A percentile compares a stretch with the other conserved stretches of the same genome.
Evolutionary conservation across 2,797 vertebrate genomes (phyloP).

Genomic region (Mus minutoides): DNA sequence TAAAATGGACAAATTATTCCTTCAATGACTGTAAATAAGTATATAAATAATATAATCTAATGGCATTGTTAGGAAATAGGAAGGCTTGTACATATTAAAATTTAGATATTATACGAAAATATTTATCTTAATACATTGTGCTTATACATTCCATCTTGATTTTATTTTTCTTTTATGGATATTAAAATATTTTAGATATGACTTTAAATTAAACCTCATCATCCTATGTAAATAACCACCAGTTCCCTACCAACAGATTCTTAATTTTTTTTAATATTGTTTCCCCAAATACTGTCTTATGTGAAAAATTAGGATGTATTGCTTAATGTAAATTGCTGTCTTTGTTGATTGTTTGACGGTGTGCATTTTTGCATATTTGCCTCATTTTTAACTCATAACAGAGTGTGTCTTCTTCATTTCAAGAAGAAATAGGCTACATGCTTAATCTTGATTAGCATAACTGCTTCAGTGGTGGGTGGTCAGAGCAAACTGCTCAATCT

Average conservation of each 20-base stretch:
- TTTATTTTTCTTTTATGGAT: neutral
- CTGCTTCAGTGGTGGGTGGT: neutral
- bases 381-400: neutral
- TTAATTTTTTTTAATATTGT: neutral
- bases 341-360: neutral
- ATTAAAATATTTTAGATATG: neutral
- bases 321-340: neutral
- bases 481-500: neutral
- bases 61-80: neutral
- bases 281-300: neutral
- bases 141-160: neutral
- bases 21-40: neutral
- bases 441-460: neutral
- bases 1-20: conserved; percentile 5
- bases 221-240: conserved; percentile 17
- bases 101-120: neutral
- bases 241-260: neutral
- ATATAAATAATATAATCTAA: neutral
- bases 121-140: neutral
- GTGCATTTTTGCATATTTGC: neutral
- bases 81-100: neutral
- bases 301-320: conserved; percentile 1
- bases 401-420: neutral
- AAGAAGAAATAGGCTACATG: neutral
- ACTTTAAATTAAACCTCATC: neutral